These are phyloP conservation scores for Prionace glauca DNA, from an alignment of 2,797 vertebrate species.

Conservation along the genomic window DNA sequence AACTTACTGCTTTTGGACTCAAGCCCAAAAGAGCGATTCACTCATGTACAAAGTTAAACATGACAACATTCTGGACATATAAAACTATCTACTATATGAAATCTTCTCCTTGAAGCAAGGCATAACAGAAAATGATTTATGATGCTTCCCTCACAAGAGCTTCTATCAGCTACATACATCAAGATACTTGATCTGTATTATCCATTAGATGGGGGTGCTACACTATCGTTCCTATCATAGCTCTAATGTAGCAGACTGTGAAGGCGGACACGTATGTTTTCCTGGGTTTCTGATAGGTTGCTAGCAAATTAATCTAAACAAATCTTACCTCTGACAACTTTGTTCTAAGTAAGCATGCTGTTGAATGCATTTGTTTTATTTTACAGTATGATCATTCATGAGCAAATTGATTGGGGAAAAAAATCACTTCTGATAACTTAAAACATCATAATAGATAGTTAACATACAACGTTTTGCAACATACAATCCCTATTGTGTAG, in stretches of 20 bases:
- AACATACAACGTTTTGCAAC: not conserved
- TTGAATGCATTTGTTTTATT: conserved; percentile 6
- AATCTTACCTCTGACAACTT: conserved; percentile 5
- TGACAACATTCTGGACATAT: not conserved
- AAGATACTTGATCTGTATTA: conserved; percentile 14
- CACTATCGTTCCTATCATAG: not conserved
- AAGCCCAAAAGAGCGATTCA: not conserved
- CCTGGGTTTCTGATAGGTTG: conserved; percentile 8
- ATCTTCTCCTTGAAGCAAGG: conserved; percentile 7
- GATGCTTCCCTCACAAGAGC: conserved; percentile 5
- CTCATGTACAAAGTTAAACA: not conserved
- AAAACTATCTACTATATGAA: not conserved
- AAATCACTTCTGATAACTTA: not conserved
- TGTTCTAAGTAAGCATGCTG: not conserved
- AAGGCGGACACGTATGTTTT: not conserved
- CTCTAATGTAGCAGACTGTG: not conserved
- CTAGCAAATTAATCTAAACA: conserved; percentile 14
- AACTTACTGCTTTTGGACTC: not conserved
- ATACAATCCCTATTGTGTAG: no score
- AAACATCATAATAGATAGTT: not conserved
- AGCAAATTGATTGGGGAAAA: not conserved
- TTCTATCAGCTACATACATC: not conserved
- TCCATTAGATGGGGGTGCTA: not conserved
- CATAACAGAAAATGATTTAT: not conserved
- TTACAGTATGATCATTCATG: not conserved